Base-by-base conservation (phyloP, 2,797 vertebrate genomes). In the Fundulus diaphanus region DNA sequence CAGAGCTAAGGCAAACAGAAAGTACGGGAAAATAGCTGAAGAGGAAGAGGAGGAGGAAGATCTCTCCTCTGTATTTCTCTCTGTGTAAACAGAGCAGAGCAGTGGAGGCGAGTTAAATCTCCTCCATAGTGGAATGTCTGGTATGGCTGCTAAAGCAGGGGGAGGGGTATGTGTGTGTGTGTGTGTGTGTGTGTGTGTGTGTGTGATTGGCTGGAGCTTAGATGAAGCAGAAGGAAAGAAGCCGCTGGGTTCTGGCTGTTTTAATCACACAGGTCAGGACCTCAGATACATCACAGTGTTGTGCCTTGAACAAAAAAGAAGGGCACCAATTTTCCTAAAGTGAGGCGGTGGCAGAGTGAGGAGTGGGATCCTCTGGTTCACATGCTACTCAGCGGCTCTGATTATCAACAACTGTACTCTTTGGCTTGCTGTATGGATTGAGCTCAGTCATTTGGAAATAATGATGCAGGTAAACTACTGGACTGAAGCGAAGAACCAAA, bases 91-190 rank as follows among this genome's bases (percentile, higher is more conserved):
- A 89, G 74, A 87, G 76, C 68, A 69, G 82, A 75, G 73, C 81
- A 74, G 74, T 27, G 4, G 81, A 90, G 85, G 82, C 75, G 87
- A 89, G 87, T 56, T 74, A 82, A 77, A 72, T 78, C 84, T 87
- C 79, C 84, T 81, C 81, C 70, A 68, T 70, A 51, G 65, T 81
- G 90, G 91, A 92, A 93, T 93, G 91, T 91, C 82, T 93, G 92
- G 90, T 91, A 91, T 93, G 91, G 82, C 82, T 88, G 63, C 84
- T 78, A 76, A 86, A 72, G 76, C 68, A 63, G 88, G 87, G 88
- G 89, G 87, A 79, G 78, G 83, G 35, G 22, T 33, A 69, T 76
- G 46, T 63, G 42, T 42, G 3, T 42, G 4, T 42, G 7, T 42
- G 4, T 42, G 7, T 9, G 42, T 42, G 42, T 42, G 42, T 42